A percentile compares a stretch with the other conserved stretches of the same genome.
phyloP scores from a whole-genome alignment of 2,113 vertebrate genomes.

The Phainopepla nitens region DNA sequence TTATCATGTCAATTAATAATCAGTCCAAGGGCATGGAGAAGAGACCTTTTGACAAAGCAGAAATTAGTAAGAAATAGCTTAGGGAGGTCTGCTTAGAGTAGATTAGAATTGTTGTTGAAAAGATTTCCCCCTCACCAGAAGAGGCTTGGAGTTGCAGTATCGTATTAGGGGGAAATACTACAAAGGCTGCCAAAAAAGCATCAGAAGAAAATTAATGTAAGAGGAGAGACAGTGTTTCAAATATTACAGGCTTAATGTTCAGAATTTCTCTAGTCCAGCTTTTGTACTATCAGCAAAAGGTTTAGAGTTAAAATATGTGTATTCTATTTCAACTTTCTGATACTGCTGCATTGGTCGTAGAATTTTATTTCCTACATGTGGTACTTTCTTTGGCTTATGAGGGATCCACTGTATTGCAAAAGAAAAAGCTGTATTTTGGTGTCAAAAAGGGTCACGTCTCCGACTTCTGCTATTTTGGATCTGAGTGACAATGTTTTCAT shows the following conservation, averaged over 20 bases:
- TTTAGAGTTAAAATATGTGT: neutral
- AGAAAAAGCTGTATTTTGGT: neutral
- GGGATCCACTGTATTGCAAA: neutral
- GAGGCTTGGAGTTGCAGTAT: neutral
- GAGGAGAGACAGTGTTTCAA: constrained; percentile 4
- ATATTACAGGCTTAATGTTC: neutral
- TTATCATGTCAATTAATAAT: constrained; percentile 26
- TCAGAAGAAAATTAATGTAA: neutral
- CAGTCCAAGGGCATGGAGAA: neutral
- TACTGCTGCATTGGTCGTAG: neutral
- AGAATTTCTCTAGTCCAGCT: neutral
- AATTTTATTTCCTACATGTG: neutral
- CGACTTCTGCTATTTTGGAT: neutral
- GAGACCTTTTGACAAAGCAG: constrained; percentile 8
- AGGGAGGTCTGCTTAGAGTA: neutral
- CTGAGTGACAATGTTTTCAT: neutral
- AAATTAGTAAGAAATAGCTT: constrained; percentile 29
- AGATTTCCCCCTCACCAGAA: neutral
- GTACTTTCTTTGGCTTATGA: neutral
- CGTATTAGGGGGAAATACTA: neutral
- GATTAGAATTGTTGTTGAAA: neutral
- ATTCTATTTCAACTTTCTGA: neutral
- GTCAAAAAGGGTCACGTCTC: neutral
- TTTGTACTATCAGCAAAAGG: neutral
- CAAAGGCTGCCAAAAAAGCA: constrained; percentile 21